Evolutionary conservation across 2,113 vertebrate species (phyloP).

Genomic region (Catharus minimus): DNA sequence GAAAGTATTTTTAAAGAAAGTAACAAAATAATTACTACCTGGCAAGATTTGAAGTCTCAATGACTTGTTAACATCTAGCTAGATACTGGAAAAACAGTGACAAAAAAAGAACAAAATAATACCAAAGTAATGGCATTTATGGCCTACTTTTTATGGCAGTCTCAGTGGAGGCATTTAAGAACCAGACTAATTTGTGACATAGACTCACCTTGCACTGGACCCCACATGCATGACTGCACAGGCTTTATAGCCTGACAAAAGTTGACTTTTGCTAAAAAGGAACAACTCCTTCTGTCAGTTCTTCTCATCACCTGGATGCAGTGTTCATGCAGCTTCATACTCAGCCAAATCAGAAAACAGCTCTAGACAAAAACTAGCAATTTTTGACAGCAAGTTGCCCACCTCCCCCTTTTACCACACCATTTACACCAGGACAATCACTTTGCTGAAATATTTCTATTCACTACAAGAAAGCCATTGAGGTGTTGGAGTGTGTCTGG

Average conservation of each 20-base stretch:
- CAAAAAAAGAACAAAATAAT: background rate
- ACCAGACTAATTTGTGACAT: background rate
- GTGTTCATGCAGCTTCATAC: background rate
- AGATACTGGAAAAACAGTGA: background rate
- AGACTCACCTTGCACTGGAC: accelerated
- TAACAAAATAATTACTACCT: background rate
- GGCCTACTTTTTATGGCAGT: background rate
- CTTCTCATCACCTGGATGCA: background rate
- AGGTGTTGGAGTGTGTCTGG: background rate
- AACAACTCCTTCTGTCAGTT: background rate
- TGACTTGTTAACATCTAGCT: background rate
- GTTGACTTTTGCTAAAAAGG: background rate
- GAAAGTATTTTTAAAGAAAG: background rate
- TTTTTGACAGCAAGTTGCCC: background rate
- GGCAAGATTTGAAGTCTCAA: background rate
- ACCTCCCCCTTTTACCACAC: background rate
- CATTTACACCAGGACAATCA: background rate
- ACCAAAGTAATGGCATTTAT: background rate
- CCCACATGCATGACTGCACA: background rate
- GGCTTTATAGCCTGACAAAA: background rate
- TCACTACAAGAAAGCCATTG: background rate
- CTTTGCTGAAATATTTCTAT: background rate
- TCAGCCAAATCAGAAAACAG: background rate
- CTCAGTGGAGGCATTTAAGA: background rate
- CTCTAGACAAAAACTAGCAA: background rate